These are phyloP conservation scores for Zaprionus bogoriensis DNA, from an alignment of 2,888 invertebrate species.

Conservation along the genomic window DNA sequence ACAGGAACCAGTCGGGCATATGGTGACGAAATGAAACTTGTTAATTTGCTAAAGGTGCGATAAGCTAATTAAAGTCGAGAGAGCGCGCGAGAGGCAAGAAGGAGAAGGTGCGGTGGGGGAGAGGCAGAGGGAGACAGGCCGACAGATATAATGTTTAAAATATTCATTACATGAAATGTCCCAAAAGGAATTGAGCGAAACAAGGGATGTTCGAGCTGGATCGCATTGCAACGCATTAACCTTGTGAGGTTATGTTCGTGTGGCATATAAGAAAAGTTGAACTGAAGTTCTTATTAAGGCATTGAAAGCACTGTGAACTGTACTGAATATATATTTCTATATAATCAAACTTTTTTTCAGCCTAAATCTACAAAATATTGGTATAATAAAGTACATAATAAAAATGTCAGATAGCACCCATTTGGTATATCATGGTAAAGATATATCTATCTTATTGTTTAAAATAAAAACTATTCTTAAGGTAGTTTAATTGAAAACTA, in stretches of 20 bases:
- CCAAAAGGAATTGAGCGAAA: background rate
- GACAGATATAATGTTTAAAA: background rate
- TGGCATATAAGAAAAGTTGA: background rate
- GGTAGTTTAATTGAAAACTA: too few relatives aligned
- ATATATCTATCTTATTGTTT: too few relatives aligned
- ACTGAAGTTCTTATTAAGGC: too few relatives aligned
- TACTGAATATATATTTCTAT: too few relatives aligned
- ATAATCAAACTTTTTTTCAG: too few relatives aligned
- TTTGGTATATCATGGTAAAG: too few relatives aligned
- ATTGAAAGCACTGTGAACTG: too few relatives aligned
- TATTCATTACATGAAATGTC: background rate
- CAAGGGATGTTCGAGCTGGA: background rate
- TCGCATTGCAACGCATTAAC: background rate
- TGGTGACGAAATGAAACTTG: conserved; percentile 45
- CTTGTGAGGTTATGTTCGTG: background rate
- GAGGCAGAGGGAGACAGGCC: background rate
- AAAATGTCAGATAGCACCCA: too few relatives aligned
- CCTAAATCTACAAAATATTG: too few relatives aligned
- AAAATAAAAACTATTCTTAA: too few relatives aligned
- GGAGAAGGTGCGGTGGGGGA: background rate
- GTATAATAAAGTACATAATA: too few relatives aligned
- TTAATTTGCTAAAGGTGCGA: conserved; percentile 49
- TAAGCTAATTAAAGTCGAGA: conserved; percentile 22
- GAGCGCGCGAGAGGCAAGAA: background rate
- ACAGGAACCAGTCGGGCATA: background rate